Evolutionary conservation across 2,888 invertebrate species (phyloP).

Genomic region (Amiota mariae): DNA sequence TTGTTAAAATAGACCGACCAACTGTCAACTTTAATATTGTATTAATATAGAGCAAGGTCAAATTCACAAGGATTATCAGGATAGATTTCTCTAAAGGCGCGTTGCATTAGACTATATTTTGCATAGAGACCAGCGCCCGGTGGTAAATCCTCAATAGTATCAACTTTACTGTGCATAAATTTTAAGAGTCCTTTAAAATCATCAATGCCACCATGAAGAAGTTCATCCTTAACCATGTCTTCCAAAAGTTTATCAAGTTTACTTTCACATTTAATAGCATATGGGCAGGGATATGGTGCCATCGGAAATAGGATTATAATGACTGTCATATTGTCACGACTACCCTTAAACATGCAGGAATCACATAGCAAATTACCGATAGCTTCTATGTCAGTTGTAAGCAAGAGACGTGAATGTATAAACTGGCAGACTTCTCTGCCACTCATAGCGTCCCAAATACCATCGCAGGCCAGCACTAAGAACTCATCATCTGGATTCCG

Average conservation of each 20-base stretch:
- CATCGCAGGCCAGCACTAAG: conserved; percentile 96
- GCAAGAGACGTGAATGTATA: conserved; percentile 25
- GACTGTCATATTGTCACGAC: conserved; percentile 42
- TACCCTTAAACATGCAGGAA: conserved; percentile 37
- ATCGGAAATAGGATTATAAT: conserved; percentile 34
- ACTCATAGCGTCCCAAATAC: conserved; percentile 98
- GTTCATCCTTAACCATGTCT: conserved; percentile 18
- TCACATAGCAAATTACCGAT: conserved; percentile 38
- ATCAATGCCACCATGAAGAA: conserved; percentile 13
- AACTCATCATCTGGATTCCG: conserved; percentile 89
- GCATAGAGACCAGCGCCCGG: conserved; percentile 37
- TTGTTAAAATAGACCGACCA: too few relatives aligned
- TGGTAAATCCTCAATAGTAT: conserved; percentile 18
- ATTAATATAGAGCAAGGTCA: not conserved
- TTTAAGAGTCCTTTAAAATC: conserved; percentile 22
- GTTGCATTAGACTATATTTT: conserved; percentile 36
- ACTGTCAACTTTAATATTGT: not conserved
- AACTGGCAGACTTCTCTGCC: conserved; percentile 83
- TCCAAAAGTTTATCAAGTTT: conserved; percentile 24
- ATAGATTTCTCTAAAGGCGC: conserved; percentile 25
- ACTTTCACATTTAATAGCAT: conserved; percentile 18
- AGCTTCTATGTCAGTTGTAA: conserved; percentile 25
- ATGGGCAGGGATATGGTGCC: conserved; percentile 29
- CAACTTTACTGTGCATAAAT: conserved; percentile 12
- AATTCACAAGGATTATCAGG: conserved; percentile 3